Evolutionary conservation across 2,113 vertebrate genomes (phyloP).

Genomic region (Platysteira castanea): DNA sequence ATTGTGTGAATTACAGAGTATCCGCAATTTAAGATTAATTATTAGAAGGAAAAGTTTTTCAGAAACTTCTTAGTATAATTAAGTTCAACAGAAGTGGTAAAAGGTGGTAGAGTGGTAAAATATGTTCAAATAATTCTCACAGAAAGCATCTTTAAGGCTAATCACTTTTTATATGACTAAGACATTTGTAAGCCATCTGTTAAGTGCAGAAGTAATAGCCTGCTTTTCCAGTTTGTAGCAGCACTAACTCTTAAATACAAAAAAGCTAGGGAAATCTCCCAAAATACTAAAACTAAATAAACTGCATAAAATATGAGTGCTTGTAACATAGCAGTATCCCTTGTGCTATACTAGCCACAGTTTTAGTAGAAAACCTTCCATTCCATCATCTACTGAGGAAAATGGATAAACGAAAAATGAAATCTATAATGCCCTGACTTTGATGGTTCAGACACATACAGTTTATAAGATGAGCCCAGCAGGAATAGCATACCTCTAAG

Average conservation of each 20-base stretch:
- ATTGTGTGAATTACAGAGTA: neutral
- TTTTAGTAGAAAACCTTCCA: neutral
- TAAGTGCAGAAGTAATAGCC: neutral
- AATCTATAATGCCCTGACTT: neutral
- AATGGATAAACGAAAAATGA: neutral
- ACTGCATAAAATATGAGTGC: neutral
- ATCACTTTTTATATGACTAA: slow-evolving; percentile 13
- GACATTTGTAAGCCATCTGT: slow-evolving; percentile 40
- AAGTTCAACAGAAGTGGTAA: neutral
- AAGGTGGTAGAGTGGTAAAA: neutral
- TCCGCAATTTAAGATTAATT: neutral
- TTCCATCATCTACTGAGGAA: neutral
- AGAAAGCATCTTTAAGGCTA: slow-evolving; percentile 10
- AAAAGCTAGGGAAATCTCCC: neutral
- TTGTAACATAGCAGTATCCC: neutral
- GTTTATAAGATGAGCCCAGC: neutral
- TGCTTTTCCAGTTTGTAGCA: neutral
- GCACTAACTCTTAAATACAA: neutral
- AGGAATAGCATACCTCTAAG: neutral
- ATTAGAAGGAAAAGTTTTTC: neutral
- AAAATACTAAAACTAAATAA: neutral
- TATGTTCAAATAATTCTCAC: slow-evolving; percentile 18
- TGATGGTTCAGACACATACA: neutral
- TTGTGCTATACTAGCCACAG: neutral
- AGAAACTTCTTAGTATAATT: neutral